A percentile compares a stretch with the other conserved stretches of the same genome.
Evolutionary conservation across 2,888 invertebrate species (phyloP).

Genomic region (Xestia c-nigrum): DNA sequence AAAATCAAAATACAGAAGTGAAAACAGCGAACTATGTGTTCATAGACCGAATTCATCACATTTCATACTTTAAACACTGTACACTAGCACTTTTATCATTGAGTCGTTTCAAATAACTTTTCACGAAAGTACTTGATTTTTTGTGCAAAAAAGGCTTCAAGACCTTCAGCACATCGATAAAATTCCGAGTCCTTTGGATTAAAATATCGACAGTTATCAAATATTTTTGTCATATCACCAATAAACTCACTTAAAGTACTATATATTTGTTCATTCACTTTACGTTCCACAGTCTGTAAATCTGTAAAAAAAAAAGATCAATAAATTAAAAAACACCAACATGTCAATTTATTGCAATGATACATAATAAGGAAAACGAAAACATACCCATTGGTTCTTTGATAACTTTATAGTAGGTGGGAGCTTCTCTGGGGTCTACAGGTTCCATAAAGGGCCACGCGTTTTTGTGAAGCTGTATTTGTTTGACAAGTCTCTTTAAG

Average conservation of each 20-base stretch:
- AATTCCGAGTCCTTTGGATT: constrained; percentile 99
- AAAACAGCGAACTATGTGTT: constrained; percentile 61
- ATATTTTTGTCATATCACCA: constrained; percentile 99
- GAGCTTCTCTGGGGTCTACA: constrained; percentile 98
- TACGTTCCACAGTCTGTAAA: constrained; percentile 97
- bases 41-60: constrained; percentile 62
- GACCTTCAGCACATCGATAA: constrained; percentile 98
- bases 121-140: constrained; percentile 97
- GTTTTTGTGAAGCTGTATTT: constrained; percentile 97
- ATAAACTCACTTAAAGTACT: constrained; percentile 98
- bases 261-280: constrained; percentile 95
- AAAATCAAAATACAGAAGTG: constrained; percentile 71
- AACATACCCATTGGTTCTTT: constrained; percentile 98
- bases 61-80: constrained; percentile 71
- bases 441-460: constrained; percentile 99
- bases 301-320: constrained; percentile 91
- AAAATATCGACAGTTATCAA: constrained; percentile 99
- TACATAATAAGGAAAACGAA: not conserved
- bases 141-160: constrained; percentile 98
- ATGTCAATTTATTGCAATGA: not conserved
- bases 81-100: constrained; percentile 86
- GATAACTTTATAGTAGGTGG: constrained; percentile 98
- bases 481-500: constrained; percentile 96
- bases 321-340: constrained; percentile 21
- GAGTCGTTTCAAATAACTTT: constrained; percentile 93